These are phyloP conservation scores for Cynopterus brachyotis DNA, from an alignment of 2,113 vertebrate genomes.

Conservation along the genomic window DNA sequence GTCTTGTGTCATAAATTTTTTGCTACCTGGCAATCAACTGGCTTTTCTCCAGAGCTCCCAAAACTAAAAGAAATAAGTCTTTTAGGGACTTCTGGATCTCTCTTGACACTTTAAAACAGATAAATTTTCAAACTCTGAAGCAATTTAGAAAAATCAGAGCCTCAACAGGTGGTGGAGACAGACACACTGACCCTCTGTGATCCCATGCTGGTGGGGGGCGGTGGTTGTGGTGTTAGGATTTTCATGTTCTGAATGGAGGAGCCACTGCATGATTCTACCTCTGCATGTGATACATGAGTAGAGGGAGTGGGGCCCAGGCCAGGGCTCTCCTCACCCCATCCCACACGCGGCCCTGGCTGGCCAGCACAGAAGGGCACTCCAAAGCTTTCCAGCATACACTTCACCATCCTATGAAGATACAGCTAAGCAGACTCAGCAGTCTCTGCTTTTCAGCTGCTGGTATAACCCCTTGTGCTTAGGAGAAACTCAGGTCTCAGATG, in stretches of 20 bases:
- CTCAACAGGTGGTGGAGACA: background rate
- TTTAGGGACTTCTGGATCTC: background rate
- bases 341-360: background rate
- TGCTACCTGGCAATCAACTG: background rate
- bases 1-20: background rate
- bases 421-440: background rate
- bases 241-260: background rate
- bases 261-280: background rate
- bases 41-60: background rate
- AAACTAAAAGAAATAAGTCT: background rate
- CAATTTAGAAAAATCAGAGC: background rate
- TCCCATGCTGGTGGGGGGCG: too few relatives aligned
- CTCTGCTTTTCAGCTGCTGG: background rate
- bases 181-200: fast-evolving
- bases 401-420: background rate
- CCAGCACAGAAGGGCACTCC: background rate
- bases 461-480: background rate
- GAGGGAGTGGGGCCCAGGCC: background rate
- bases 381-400: background rate
- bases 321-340: fast-evolving
- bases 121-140: background rate
- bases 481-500: background rate
- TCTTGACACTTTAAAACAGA: background rate
- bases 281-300: background rate
- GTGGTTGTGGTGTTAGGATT: fast-evolving